These are phyloP conservation scores for Mycteria americana DNA, from an alignment of 2,797 vertebrate genomes.

Conservation along the genomic window DNA sequence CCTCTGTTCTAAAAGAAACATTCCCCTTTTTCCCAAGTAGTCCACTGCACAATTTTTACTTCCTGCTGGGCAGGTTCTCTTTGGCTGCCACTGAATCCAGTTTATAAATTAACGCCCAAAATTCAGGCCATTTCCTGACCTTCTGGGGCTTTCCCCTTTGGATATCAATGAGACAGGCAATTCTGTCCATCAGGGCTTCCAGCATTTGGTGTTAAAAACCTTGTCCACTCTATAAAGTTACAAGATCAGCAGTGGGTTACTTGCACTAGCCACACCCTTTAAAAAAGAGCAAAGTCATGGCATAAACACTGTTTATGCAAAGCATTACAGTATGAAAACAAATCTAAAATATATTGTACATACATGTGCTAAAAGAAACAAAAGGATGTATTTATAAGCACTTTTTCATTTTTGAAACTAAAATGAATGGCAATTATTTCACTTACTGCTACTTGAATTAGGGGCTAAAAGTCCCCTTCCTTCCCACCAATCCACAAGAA, in stretches of 20 bases:
- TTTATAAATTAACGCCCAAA: neutral
- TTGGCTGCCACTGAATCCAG: neutral
- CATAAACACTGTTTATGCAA: neutral
- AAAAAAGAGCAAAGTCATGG: neutral
- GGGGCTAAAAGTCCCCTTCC: neutral
- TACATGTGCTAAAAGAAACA: neutral
- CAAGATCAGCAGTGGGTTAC: neutral
- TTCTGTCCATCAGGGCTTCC: neutral
- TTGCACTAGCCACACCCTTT: neutral
- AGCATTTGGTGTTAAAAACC: neutral
- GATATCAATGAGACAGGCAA: neutral
- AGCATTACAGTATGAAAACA: neutral
- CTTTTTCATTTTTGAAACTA: neutral
- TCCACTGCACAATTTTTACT: neutral
- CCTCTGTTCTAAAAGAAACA: neutral
- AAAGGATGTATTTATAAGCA: neutral
- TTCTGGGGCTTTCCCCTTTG: neutral
- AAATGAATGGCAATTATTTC: neutral
- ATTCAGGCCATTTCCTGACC: neutral
- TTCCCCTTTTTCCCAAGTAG: neutral
- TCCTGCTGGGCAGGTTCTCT: neutral
- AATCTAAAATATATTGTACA: neutral
- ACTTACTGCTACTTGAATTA: neutral
- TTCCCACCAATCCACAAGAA: neutral
- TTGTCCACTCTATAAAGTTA: neutral